These are phyloP conservation scores for Semnornis frantzii DNA, from an alignment of 2,113 vertebrate species.

Conservation along the genomic window DNA sequence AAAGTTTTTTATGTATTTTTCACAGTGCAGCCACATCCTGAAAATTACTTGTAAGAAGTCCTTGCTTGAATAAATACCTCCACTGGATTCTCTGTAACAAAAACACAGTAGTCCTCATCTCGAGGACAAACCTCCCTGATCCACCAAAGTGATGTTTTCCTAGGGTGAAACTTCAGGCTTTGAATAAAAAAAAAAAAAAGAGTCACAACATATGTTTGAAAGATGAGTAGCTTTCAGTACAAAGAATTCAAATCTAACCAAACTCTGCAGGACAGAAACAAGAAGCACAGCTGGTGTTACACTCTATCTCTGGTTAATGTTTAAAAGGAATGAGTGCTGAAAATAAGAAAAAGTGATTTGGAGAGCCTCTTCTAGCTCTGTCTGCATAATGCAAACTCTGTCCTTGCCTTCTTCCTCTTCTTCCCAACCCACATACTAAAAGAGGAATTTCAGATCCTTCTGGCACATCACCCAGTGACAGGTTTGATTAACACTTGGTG, in stretches of 20 bases:
- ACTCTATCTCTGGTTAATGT: slow-evolving; percentile 1
- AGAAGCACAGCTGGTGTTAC: slow-evolving; percentile 50
- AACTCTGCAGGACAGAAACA: not conserved
- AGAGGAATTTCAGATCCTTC: slow-evolving; percentile 7
- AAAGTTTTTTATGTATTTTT: slow-evolving; percentile 8
- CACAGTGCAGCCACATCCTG: not conserved
- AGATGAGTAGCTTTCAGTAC: slow-evolving; percentile 28
- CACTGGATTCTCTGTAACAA: not conserved
- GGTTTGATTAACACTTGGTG: not conserved
- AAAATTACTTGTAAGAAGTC: slow-evolving; percentile 1
- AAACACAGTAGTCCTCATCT: not conserved
- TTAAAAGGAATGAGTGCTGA: slow-evolving; percentile 42
- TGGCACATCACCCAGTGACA: not conserved
- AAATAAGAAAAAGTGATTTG: not conserved
- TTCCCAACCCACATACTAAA: not conserved
- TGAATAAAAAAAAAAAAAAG: not conserved
- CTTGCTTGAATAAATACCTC: not conserved
- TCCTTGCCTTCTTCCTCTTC: not conserved
- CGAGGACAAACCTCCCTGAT: not conserved
- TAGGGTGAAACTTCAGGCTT: not conserved
- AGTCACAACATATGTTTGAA: not conserved
- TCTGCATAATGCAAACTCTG: not conserved
- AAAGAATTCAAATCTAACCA: slow-evolving; percentile 11
- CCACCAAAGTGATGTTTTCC: not conserved
- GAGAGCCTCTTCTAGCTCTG: not conserved